Conservation (phyloP, 1,140 invertebrate species). For the Phymastichus coffea region DNA sequence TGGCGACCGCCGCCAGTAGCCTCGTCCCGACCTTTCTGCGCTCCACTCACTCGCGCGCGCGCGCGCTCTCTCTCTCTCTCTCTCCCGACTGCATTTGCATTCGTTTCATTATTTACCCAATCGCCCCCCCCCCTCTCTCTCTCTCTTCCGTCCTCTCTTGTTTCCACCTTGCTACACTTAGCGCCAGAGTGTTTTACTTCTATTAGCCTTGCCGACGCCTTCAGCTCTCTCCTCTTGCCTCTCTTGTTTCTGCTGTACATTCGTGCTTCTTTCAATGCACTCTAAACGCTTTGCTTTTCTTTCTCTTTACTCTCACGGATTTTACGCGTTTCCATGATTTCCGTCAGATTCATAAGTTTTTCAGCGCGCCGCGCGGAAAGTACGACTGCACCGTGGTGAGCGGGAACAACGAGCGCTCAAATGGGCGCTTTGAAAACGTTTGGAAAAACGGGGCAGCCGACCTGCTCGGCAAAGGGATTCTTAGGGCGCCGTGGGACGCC, state of each 20-base stretch:
- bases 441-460: no score
- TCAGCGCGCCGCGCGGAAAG: no score
- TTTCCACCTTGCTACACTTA: slow-evolving; percentile 32
- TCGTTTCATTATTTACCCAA: slow-evolving; percentile 48
- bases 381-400: no score
- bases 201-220: slow-evolving; percentile 15
- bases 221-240: background rate
- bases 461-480: no score
- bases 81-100: slow-evolving; percentile 46
- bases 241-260: background rate
- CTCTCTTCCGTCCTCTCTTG: slow-evolving; percentile 27
- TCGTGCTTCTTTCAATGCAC: background rate
- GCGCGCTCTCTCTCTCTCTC: no score
- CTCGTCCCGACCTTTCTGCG: slow-evolving; percentile 11
- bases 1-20: background rate
- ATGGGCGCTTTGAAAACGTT: no score
- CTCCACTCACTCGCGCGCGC: slow-evolving; percentile 6
- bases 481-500: no score
- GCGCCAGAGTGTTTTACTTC: slow-evolving; percentile 21
- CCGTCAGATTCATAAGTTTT: no score
- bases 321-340: no score
- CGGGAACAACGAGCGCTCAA: no score
- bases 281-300: no score
- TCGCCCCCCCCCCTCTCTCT: slow-evolving; percentile 28
- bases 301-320: no score